Evolutionary conservation across 2,113 vertebrate species (phyloP).

Genomic region (Chiloscyllium plagiosum): DNA sequence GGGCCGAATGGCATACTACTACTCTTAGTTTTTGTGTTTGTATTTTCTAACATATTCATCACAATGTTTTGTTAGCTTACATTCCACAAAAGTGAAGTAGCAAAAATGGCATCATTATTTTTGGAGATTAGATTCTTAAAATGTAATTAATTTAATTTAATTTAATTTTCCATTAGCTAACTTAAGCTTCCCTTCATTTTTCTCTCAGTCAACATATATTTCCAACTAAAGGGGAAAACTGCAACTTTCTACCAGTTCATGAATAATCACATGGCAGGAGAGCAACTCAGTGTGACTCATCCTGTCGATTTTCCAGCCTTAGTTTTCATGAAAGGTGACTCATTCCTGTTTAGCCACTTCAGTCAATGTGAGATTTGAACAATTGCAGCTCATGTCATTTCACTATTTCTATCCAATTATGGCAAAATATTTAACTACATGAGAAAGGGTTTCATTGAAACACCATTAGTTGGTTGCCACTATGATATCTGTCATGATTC

Average conservation of each 20-base stretch:
- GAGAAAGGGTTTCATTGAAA: background rate
- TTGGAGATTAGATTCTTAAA: background rate
- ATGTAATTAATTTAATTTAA: background rate
- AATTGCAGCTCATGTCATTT: background rate
- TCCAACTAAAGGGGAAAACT: background rate
- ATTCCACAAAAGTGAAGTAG: background rate
- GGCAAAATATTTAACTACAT: background rate
- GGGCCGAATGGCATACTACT: no score
- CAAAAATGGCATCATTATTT: background rate
- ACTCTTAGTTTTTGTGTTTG: no score
- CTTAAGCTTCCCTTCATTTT: background rate
- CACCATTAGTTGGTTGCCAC: background rate
- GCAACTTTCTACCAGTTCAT: background rate
- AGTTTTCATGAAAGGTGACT: constrained; percentile 1
- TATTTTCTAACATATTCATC: background rate
- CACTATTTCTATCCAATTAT: background rate
- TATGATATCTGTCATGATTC: background rate
- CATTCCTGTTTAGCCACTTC: background rate
- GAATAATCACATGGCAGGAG: background rate
- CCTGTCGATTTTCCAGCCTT: background rate
- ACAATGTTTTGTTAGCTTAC: background rate
- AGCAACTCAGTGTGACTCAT: background rate
- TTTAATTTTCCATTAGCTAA: background rate
- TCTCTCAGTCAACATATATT: background rate
- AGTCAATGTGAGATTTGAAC: background rate